Base-by-base conservation (phyloP, 2,888 invertebrate species). In the Campoplex capitator region DNA sequence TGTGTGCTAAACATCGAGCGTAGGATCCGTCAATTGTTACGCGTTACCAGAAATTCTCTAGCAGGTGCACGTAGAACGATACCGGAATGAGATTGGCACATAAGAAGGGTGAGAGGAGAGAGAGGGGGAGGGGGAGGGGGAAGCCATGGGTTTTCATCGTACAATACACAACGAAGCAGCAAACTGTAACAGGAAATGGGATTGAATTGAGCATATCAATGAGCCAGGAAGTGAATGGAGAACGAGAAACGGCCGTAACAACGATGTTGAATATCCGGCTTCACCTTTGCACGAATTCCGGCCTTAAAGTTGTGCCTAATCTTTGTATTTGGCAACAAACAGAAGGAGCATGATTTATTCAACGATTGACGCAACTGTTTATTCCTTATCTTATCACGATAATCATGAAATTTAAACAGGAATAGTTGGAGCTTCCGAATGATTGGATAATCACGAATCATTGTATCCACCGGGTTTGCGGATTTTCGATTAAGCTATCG, bases 201-300 rank as follows among this genome's bases (percentile, higher is more conserved):
- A 80, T 76, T 71, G 80, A 83, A 86, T 86, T 71, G 67, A 83
- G 79, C 76, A 86, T 86, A 83, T 76, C 83, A 86, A 86, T 80
- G 62, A 77, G 83, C 16, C 58, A 71, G 79, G 80, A 76, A 83
- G 80, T 70, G 38, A 58, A 35, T 56, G 18, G 56, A 65, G 65
- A 65, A 62, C 65, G 48, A 71, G 79, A 76, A 83, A 76, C 45
- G 16, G 38, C 42, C 16, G 28, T n/a, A 56, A 18, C 45, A 48
- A 28, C 58, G 32, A 38, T 2, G 62, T 56, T 70, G 62, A 85
- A 65, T 85, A 83, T 83, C 68, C 70, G 56, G 74, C 42, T 78
- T 28, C 42, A 62, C n/a, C 8, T 45, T 42, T 0, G 65, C 75
- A 65, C 70, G 70, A 80, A 80, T 75, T 75, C n/a, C 73, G 35